Percentiles rank a stretch among this genome's conserved stretches.
Conservation (phyloP, 2,113 vertebrate species). For the Piprites chloris region DNA sequence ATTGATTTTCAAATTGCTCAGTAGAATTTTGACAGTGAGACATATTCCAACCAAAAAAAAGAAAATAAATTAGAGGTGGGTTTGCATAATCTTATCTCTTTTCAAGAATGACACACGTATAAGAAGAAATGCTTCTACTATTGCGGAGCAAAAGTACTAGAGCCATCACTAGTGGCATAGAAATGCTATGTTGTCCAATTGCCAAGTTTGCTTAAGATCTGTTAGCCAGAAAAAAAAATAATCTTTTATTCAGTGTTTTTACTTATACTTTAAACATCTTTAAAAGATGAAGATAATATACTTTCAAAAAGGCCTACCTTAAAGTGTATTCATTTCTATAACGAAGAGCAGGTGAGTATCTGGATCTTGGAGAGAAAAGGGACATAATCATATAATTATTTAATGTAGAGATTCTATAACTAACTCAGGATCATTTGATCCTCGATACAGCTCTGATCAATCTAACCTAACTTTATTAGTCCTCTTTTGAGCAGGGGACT, state of each 20-base stretch:
- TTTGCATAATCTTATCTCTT: neutral
- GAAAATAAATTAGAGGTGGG: neutral
- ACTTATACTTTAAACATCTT: neutral
- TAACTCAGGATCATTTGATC: neutral
- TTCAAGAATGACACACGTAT: neutral
- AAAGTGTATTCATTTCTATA: neutral
- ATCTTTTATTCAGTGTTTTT: neutral
- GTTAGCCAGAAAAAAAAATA: neutral
- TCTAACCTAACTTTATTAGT: neutral
- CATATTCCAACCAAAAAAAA: neutral
- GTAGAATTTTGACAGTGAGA: neutral
- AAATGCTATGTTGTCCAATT: neutral
- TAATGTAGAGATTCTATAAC: neutral
- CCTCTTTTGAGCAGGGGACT: neutral
- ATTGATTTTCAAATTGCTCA: neutral
- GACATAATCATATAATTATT: neutral
- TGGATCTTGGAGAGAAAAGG: neutral
- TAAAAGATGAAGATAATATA: neutral
- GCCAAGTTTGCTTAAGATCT: neutral
- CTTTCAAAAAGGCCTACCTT: neutral
- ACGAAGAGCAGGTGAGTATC: neutral
- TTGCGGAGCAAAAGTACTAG: neutral
- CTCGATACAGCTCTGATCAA: neutral
- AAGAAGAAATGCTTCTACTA: neutral
- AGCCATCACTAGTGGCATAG: neutral